Evolutionary conservation across 2,113 vertebrate genomes (phyloP), one percentile per base, ranked within the genome.

Genomic region (Chionodraco myersi): DNA sequence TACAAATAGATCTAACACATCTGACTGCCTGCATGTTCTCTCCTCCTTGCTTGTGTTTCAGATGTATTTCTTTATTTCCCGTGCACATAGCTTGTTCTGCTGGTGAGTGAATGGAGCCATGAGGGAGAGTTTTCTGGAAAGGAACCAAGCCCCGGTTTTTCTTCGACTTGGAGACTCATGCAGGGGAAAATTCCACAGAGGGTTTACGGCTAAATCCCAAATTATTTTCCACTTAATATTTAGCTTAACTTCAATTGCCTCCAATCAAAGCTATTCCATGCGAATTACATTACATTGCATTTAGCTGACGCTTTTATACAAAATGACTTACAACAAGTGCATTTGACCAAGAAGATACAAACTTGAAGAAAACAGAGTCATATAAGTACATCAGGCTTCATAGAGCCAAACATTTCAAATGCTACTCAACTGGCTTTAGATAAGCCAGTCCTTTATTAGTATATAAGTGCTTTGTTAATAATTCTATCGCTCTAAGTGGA

Each of bases 171-270:
- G 21, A 63, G 60, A 75, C 5, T 12, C 14, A 4, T 23, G n/a
- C 57, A 26, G 52, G 36, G 36, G 0, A 66, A 70, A 54, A 13
- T 5, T 5, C 47, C 34, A 41, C 63, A 53, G 53, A 65, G 54
- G 54, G 15, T 75, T 85, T 62, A 47, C 60, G 13, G 36, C 67
- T 65, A 34, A 83, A 75, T 68, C 67, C 65, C 26, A 21, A 75
- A 34, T 85, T 62, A 75, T 86, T 82, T 78, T 57, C 72, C 68
- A 67, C 68, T 75, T 80, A 34, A 67, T 70, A 68, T 30, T 79
- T 56, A 7, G 36, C 6, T 77, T 8, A 68, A 59, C 54, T 60
- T 21, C 52, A 70, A 58, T 63, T 61, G 34, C 65, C 34, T 72
- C 64, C 66, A n/a, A 44, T 63, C 45, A 4, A 44, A 45, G 53